phyloP scores from a whole-genome alignment of 2,888 invertebrate species.

The Rotaria sp. region DNA sequence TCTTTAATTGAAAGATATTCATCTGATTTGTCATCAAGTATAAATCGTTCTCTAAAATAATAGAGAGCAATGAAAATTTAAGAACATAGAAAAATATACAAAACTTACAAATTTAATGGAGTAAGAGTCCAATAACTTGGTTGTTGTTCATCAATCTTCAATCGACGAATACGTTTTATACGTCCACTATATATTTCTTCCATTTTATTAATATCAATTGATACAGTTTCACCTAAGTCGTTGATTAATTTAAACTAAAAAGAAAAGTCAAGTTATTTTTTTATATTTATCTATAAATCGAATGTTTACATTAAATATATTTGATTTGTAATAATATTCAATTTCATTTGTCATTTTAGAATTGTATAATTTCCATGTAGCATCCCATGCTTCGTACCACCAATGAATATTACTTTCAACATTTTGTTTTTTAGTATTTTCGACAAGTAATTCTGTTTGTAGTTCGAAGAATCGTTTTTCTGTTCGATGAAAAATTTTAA shows the following conservation, averaged over 20 bases:
- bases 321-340: background rate
- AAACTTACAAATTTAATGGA: background rate
- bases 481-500: background rate
- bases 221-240: background rate
- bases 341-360: background rate
- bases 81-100: too few species aligned
- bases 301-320: background rate
- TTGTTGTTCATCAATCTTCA: background rate
- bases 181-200: background rate
- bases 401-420: background rate
- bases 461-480: background rate
- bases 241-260: background rate
- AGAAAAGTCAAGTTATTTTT: background rate
- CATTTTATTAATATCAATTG: background rate
- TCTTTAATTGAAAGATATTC: background rate
- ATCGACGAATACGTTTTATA: background rate
- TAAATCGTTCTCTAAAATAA: background rate
- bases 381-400: conserved; percentile 12
- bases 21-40: background rate
- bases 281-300: background rate
- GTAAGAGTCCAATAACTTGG: background rate
- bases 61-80: background rate
- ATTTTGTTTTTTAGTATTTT: too few species aligned
- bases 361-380: background rate
- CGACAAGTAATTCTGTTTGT: background rate